phyloP scores from a whole-genome alignment of 2,797 vertebrate genomes.

The Clarias fuscus region DNA sequence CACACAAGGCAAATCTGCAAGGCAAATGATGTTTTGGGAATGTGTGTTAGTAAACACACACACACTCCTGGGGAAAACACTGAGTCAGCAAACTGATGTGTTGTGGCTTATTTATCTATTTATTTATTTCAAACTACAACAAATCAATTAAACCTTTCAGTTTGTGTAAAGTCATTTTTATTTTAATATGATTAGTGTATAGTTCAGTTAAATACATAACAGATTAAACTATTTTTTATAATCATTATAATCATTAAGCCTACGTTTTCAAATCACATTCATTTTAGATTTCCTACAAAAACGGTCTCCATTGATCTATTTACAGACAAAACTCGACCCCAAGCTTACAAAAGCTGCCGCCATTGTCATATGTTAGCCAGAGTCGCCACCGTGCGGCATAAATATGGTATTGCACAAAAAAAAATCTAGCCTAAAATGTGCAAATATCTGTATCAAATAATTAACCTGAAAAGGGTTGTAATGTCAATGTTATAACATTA shows the following conservation, averaged over 20 bases:
- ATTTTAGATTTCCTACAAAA: background rate
- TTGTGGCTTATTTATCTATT: slow-evolving; percentile 10
- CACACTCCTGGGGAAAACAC: slow-evolving; percentile 6
- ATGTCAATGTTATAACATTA: background rate
- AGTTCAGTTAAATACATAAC: background rate
- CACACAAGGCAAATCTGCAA: slow-evolving; percentile 11
- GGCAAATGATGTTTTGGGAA: slow-evolving; percentile 49
- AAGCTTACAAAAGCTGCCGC: background rate
- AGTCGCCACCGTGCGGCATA: slow-evolving; percentile 22
- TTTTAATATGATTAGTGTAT: background rate
- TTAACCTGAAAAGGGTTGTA: background rate
- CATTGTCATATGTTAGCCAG: background rate
- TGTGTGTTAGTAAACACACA: slow-evolving; percentile 45
- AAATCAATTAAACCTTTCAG: background rate
- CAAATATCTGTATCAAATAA: background rate
- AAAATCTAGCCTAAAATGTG: background rate
- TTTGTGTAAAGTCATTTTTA: background rate
- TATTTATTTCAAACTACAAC: background rate
- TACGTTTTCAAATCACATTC: too few species aligned
- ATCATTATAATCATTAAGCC: background rate
- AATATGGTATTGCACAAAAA: background rate
- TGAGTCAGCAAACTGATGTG: slow-evolving; percentile 27
- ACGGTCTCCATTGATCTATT: background rate
- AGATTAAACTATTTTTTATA: background rate
- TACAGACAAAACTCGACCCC: background rate